phyloP scores from a whole-genome alignment of 2,797 vertebrate genomes.

The Choloepus didactylus region DNA sequence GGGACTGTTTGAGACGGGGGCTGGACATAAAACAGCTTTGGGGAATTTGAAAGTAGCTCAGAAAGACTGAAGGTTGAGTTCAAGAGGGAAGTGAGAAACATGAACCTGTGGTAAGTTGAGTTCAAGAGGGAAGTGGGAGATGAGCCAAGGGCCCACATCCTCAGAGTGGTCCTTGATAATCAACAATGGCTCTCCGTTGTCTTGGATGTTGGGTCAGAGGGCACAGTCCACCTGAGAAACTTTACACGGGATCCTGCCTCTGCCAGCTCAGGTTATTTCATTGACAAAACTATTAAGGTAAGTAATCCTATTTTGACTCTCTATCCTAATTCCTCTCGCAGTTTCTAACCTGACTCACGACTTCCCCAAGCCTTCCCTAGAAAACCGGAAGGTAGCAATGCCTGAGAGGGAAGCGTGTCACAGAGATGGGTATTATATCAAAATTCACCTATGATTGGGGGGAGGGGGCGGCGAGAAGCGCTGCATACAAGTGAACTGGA shows the following conservation, averaged over 20 bases:
- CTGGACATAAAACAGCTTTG: neutral
- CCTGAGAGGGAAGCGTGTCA: constrained; percentile 19
- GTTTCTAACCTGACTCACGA: neutral
- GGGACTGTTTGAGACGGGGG: neutral
- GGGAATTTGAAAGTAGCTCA: neutral
- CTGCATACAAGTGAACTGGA: neutral
- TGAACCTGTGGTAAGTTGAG: neutral
- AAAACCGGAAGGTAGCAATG: neutral
- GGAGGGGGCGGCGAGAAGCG: neutral
- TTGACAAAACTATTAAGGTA: neutral
- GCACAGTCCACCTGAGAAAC: neutral
- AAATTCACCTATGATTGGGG: neutral
- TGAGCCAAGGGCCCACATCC: neutral
- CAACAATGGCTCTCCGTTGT: neutral
- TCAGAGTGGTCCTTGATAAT: neutral
- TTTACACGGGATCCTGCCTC: neutral
- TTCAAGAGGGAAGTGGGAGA: neutral
- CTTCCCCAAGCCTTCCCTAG: neutral
- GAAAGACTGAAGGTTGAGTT: constrained; percentile 8
- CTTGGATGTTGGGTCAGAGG: neutral
- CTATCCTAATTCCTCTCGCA: neutral
- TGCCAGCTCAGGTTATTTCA: constrained; percentile 6
- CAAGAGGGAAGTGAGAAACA: neutral
- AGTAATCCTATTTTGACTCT: constrained; percentile 20
- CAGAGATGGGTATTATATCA: neutral